Evolutionary conservation across 2,888 invertebrate species (phyloP).

Genomic region (Apamea crenata): DNA sequence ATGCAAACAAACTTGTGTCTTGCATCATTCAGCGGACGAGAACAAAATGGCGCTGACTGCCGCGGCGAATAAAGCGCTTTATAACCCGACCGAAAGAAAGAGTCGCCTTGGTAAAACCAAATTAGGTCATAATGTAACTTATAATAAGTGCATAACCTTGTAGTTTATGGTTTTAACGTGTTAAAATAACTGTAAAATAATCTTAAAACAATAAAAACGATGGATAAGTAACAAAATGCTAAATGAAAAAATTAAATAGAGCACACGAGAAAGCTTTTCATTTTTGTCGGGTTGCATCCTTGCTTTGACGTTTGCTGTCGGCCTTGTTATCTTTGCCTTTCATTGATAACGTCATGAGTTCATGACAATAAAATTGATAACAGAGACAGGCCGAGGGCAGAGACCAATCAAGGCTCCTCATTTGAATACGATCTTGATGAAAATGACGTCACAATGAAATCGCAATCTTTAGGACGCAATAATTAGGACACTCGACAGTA

Average conservation of each 20-base stretch:
- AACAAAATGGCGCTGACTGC: slow-evolving; percentile 89
- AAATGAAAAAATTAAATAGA: neutral
- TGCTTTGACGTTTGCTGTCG: slow-evolving; percentile 72
- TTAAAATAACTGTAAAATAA: neutral
- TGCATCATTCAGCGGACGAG: slow-evolving; percentile 86
- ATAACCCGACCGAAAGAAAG: slow-evolving; percentile 77
- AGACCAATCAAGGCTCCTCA: slow-evolving; percentile 36
- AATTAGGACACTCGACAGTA: neutral
- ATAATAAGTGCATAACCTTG: neutral
- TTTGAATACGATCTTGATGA: slow-evolving; percentile 49
- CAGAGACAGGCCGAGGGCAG: slow-evolving; percentile 19
- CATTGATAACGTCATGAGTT: slow-evolving; percentile 63
- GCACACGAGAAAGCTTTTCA: slow-evolving; percentile 23
- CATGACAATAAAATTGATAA: slow-evolving; percentile 48
- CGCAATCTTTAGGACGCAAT: neutral
- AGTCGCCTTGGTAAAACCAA: slow-evolving; percentile 34
- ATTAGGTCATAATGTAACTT: neutral
- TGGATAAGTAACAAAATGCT: neutral
- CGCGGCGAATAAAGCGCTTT: slow-evolving; percentile 86
- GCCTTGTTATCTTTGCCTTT: slow-evolving; percentile 62
- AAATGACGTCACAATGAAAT: slow-evolving; percentile 58
- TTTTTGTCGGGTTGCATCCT: slow-evolving; percentile 65
- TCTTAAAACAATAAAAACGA: neutral
- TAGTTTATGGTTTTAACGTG: neutral
- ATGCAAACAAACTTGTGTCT: slow-evolving; percentile 76